Evolutionary conservation across 2,888 invertebrate genomes (phyloP), one percentile per base, ranked within the genome.

Genomic region (Hipparchia sbordonii): DNA sequence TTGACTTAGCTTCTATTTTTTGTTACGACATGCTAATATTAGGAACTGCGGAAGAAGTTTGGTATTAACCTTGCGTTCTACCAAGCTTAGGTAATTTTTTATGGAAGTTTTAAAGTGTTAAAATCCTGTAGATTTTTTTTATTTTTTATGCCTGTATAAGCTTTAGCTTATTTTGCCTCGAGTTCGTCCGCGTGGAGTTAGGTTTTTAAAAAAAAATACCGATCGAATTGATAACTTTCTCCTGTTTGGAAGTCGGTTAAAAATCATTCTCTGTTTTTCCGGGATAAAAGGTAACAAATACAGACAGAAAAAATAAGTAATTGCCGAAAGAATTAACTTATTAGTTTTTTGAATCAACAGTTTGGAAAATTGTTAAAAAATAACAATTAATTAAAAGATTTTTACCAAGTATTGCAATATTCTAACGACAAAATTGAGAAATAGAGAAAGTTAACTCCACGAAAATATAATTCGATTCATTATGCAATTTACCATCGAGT

Each of bases 381-480:
- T 2, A 52, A 52, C 9, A 52, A 10, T 23, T 52, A 52, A 9
- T 10, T 9, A 10, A 52, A 9, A 9, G 52, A 52, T 23, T 23
- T 23, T 23, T 23, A 56, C 13, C 7, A 56, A 56, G n/a, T 56
- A 57, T 57, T 57, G 2, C 13, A 23, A 23, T 8, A 2, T 23
- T 57, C 13, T 8, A 23, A 57, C 13, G 57, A 7, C 3, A 3
- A 13, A 57, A 13, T 39, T 39, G 39, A 60, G 59, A 39, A 39
- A 39, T 9, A 10, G 12, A 23, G n/a, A 39, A 68, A 60, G 13
- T 51, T 51, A 48, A 57, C 4, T 68, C 23, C 6, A 48, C 67
- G 57, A 67, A 62, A 70, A 51, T 61, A 65, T 51, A 54, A 67
- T 56, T 61, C 69, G 85, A 88, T 87, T 82, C 82, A 82, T 81